Conservation (phyloP, 1,140 invertebrate genomes). For the Trachelipus rathkii region DNA sequence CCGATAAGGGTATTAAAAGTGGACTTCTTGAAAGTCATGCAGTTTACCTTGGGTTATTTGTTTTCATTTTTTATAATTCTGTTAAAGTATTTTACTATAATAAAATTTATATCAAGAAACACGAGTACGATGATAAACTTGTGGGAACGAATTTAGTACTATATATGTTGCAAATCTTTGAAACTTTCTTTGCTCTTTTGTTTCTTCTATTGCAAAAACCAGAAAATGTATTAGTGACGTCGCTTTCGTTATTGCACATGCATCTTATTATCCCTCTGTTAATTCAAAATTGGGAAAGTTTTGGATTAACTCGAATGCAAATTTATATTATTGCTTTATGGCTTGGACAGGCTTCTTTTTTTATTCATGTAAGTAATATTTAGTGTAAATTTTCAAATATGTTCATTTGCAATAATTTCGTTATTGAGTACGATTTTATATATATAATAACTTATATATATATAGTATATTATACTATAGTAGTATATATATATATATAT, state of each 20-base stretch:
- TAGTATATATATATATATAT: no score
- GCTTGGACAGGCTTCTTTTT: constrained; percentile 38
- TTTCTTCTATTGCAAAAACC: constrained; percentile 42
- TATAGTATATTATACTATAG: no score
- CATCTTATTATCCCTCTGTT: constrained; percentile 6
- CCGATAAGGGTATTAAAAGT: not conserved
- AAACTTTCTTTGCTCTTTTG: constrained; percentile 27
- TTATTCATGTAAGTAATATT: constrained; percentile 38
- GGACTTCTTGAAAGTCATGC: constrained; percentile 31
- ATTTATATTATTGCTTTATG: constrained; percentile 35
- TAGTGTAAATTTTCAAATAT: no score
- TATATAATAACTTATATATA: no score
- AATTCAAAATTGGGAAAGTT: not conserved
- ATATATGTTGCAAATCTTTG: not conserved
- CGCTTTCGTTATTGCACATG: constrained; percentile 37
- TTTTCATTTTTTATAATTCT: constrained; percentile 28
- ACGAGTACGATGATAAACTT: not conserved
- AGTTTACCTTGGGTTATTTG: constrained; percentile 23
- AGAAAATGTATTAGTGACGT: constrained; percentile 37
- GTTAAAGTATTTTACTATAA: constrained; percentile 15
- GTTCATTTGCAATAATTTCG: no score
- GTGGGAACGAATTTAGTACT: not conserved
- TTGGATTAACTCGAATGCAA: not conserved
- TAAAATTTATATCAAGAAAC: not conserved
- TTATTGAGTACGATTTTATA: no score